Percentiles rank a stretch among this genome's conserved stretches.
Conservation (phyloP, 2,888 invertebrate species). For the Macrosiphum euphorbiae region DNA sequence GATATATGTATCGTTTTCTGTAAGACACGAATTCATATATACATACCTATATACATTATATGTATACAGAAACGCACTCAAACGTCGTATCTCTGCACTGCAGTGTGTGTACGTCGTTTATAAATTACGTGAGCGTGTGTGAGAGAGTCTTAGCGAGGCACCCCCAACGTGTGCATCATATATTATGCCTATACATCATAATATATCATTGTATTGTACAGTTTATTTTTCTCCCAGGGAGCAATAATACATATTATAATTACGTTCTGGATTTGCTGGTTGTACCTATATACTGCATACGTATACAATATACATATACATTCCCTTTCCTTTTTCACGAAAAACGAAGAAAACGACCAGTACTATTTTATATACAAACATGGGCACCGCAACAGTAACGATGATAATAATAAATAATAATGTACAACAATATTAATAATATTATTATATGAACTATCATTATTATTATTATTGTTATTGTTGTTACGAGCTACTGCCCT, state of each 20-base stretch:
- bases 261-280: neutral
- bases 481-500: neutral
- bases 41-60: neutral
- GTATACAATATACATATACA: neutral
- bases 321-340: neutral
- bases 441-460: neutral
- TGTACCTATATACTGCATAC: neutral
- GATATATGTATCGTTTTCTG: neutral
- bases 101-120: neutral
- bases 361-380: neutral
- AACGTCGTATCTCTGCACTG: neutral
- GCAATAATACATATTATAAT: neutral
- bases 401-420: neutral
- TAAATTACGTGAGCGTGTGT: neutral
- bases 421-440: neutral
- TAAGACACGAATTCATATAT: neutral
- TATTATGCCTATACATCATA: neutral
- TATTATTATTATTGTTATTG: neutral
- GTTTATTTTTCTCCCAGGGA: neutral
- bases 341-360: neutral
- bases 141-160: neutral
- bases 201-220: neutral
- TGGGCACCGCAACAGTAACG: neutral
- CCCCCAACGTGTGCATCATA: neutral
- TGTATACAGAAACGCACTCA: neutral